phyloP scores from a whole-genome alignment of 2,797 vertebrate species.

The Cryptoprocta ferox region DNA sequence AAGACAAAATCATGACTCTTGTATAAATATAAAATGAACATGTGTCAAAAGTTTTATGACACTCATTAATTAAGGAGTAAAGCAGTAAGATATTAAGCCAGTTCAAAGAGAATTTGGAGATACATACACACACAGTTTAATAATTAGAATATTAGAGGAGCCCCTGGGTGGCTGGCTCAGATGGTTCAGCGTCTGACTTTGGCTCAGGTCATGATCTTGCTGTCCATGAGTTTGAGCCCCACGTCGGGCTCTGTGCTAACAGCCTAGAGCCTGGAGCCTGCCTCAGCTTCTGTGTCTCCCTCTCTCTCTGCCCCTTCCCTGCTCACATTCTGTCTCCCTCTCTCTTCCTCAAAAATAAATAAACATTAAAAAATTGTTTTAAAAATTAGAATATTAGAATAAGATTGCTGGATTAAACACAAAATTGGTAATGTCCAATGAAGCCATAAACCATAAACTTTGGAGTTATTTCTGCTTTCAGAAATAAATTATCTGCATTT shows the following conservation, averaged over 20 bases:
- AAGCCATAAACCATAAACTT: not conserved
- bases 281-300: no score
- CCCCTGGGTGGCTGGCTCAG: no score
- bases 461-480: not conserved
- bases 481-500: slow-evolving; percentile 10
- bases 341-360: no score
- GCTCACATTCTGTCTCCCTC: no score
- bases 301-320: no score
- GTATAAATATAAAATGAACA: not conserved
- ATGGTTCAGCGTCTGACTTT: no score
- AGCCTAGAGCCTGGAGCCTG: no score
- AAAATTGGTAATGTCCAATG: not conserved
- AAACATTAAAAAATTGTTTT: no score
- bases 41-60: not conserved
- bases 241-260: no score
- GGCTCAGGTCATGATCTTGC: no score
- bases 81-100: not conserved
- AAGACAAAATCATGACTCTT: not conserved
- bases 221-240: no score
- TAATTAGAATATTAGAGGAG: not conserved
- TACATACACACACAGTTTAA: not conserved
- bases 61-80: not conserved
- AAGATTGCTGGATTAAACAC: not conserved
- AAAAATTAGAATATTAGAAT: not conserved
- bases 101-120: not conserved